Base-by-base conservation (phyloP, 1,140 invertebrate species). In the Drosophila lacteicornis region DNA sequence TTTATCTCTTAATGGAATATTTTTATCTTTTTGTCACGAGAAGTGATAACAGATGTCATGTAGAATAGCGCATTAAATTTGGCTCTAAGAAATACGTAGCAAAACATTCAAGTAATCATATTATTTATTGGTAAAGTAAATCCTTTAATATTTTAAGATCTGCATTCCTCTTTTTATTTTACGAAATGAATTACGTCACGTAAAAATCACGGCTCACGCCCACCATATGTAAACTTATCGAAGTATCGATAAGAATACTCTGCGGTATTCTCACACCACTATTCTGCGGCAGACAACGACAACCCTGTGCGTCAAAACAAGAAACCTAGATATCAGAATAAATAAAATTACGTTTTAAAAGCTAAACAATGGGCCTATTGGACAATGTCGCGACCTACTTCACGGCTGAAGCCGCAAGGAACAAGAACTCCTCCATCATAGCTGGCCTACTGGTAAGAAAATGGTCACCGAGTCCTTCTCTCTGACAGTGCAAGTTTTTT, bases 381-480 rank as follows among this genome's bases (percentile, higher is more conserved):
- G 80, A 91, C 0, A 92, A 92, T 67, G 57, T 92, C 46, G 50
- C 4, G 1, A 66, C 58, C 1, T 90, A 78, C 67, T 92, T 92
- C 40, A 82, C 78, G 13, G 51, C 63, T 6, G 95, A 94, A n/a
- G 95, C 96, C 58, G 96, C 96, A 80, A 94, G 97, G 84, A 99
- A 99, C 93, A 95, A 96, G 50, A 92, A 98, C 30, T 95, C 96
- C 17, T 97, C 98, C 0, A 96, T 98, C 79, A 90, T 96, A 17
- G 95, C 98, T 73, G 98, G 98, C 60, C 93, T 96, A 77, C 92
- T 99, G 94, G 97, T 98, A 94, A 93, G 93, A 67, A 27, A 56
- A 1, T 25, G 8, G 2, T 13, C 42, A 17, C 15, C 4, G 2
- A 47, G 11, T 42, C 19, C 33, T 15, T 56, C 38, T 11, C 7